These are phyloP conservation scores for Seladonia tumulorum DNA, from an alignment of 2,888 invertebrate species.

Conservation along the genomic window DNA sequence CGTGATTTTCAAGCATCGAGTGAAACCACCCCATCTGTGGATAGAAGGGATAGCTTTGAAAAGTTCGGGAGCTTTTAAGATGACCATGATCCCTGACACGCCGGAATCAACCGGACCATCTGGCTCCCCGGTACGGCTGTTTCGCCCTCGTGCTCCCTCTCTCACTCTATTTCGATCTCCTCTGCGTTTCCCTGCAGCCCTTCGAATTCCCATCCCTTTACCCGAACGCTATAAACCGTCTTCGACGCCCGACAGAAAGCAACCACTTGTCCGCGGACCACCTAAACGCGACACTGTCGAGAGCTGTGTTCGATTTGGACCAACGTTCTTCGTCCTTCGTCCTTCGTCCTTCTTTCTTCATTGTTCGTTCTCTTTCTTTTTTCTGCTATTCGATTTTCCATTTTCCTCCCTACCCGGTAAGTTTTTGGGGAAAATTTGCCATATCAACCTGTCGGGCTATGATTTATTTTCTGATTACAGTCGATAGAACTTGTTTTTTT, in stretches of 20 bases:
- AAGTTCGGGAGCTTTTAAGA: slow-evolving; percentile 71
- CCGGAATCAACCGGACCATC: slow-evolving; percentile 58
- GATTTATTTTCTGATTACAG: background rate
- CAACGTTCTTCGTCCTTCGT: background rate
- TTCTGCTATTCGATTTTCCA: background rate
- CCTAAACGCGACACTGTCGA: slow-evolving; percentile 52
- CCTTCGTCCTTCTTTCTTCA: too few species aligned
- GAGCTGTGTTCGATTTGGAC: slow-evolving; percentile 23
- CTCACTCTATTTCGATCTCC: slow-evolving; percentile 64
- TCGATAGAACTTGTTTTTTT: background rate
- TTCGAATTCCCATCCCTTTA: slow-evolving; percentile 10
- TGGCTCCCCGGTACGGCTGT: slow-evolving; percentile 60
- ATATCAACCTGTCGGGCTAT: background rate
- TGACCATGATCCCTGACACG: slow-evolving; percentile 73
- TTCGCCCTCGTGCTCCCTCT: slow-evolving; percentile 51
- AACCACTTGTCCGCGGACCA: slow-evolving; percentile 56
- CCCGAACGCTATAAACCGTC: slow-evolving; percentile 57
- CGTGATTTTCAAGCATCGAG: slow-evolving; percentile 29
- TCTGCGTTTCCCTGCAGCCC: slow-evolving; percentile 6
- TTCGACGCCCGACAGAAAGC: slow-evolving; percentile 63
- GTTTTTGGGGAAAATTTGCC: background rate
- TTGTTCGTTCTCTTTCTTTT: background rate
- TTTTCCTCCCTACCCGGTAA: background rate
- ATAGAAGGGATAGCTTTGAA: slow-evolving; percentile 70
- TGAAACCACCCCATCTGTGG: slow-evolving; percentile 47